Evolutionary conservation across 2,113 vertebrate species (phyloP).

Genomic region (Sinosuthora webbiana): DNA sequence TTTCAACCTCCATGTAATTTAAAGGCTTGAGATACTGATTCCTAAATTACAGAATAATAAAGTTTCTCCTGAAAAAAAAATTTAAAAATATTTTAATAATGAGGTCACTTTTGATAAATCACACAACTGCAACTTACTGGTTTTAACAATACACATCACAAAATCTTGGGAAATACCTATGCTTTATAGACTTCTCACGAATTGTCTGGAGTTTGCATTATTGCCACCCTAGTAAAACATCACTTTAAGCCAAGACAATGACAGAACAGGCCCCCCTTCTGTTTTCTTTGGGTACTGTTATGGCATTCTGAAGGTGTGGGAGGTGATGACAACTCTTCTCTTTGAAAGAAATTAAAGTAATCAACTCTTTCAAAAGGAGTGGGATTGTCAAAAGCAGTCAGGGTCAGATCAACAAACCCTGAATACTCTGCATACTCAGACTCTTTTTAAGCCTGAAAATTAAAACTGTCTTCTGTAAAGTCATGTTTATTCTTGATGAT

Average conservation of each 20-base stretch:
- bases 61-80: not conserved
- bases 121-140: not conserved
- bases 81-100: not conserved
- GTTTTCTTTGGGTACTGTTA: not conserved
- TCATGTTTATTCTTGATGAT: not conserved
- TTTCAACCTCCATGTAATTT: not conserved
- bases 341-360: not conserved
- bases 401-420: not conserved
- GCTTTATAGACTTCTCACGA: not conserved
- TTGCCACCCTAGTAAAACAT: not conserved
- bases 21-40: not conserved
- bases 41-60: not conserved
- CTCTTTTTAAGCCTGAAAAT: not conserved
- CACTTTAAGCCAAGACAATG: not conserved
- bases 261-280: not conserved
- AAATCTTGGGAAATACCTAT: not conserved
- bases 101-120: not conserved
- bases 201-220: not conserved
- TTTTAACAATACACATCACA: not conserved
- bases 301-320: not conserved
- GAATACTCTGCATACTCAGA: not conserved
- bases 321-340: not conserved
- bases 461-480: not conserved
- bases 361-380: not conserved
- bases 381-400: not conserved